Evolutionary conservation across 1,140 invertebrate genomes (phyloP).

Genomic region (Bathynomus jamesi): DNA sequence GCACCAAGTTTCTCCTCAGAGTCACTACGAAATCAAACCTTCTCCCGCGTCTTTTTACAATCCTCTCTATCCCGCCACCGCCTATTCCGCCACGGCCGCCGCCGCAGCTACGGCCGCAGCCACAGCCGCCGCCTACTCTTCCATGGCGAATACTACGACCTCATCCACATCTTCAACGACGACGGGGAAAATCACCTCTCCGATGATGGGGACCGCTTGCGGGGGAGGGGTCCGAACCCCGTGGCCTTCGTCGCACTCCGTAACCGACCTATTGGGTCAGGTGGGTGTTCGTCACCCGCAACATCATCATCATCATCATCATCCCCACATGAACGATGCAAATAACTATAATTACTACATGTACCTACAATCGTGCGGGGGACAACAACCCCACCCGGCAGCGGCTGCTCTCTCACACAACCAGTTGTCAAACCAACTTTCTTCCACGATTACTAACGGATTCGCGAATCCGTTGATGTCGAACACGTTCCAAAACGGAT

Average conservation of each 20-base stretch:
- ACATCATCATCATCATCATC: too few relatives aligned
- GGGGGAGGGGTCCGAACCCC: constrained; percentile 39
- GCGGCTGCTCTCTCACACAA: constrained; percentile 21
- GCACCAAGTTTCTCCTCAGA: constrained; percentile 4
- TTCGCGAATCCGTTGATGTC: neutral
- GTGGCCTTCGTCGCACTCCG: constrained; percentile 58
- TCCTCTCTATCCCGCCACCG: constrained; percentile 7
- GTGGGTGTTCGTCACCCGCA: constrained; percentile 18
- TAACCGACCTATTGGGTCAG: constrained; percentile 53
- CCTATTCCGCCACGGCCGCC: constrained; percentile 4
- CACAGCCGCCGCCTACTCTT: neutral
- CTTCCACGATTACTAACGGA: constrained; percentile 18
- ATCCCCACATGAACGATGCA: constrained; percentile 24
- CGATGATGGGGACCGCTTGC: neutral
- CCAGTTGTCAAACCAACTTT: constrained; percentile 16
- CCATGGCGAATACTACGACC: neutral
- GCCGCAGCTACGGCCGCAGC: too few relatives aligned
- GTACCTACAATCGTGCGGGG: constrained; percentile 35
- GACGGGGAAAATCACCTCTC: neutral
- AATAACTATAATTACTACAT: constrained; percentile 37
- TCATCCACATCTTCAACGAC: constrained; percentile 37
- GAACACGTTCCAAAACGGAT: neutral
- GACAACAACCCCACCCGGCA: constrained; percentile 7
- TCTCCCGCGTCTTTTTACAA: constrained; percentile 11
- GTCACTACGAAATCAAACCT: neutral